Percentiles rank a stretch among this genome's conserved stretches.
These are phyloP conservation scores for Xestia xanthographa DNA, from an alignment of 2,888 invertebrate genomes.

Conservation along the genomic window DNA sequence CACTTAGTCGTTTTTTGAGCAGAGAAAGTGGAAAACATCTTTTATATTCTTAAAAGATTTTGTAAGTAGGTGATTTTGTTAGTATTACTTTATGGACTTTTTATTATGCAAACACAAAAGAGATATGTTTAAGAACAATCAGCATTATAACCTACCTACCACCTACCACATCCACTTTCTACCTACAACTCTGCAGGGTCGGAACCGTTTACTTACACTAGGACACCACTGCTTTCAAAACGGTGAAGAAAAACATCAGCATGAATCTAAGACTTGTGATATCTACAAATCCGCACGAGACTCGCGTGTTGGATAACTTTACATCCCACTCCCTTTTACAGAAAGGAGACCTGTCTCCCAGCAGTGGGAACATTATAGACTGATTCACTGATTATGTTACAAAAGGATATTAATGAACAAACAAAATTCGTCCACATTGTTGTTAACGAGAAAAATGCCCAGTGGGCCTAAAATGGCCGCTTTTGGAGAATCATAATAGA, in stretches of 20 bases:
- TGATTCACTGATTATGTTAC: background rate
- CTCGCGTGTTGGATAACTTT: background rate
- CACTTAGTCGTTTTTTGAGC: no score
- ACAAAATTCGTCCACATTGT: background rate
- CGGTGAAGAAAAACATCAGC: background rate
- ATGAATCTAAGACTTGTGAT: background rate
- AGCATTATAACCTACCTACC: no score
- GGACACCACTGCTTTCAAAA: background rate
- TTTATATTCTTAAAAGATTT: background rate
- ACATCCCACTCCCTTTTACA: background rate
- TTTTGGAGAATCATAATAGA: no score
- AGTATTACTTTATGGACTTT: background rate
- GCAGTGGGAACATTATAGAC: background rate
- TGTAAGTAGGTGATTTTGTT: background rate
- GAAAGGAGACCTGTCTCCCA: background rate
- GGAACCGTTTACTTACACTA: no score
- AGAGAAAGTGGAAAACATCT: background rate
- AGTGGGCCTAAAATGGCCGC: no score
- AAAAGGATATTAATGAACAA: background rate
- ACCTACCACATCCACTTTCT: no score
- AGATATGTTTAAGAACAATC: background rate
- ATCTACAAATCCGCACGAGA: no score
- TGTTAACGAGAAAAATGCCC: background rate
- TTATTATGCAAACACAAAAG: background rate
- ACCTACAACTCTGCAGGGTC: no score